Percentiles rank a stretch among this genome's conserved stretches.
Conservation (phyloP, 2,888 invertebrate genomes). For the Halocaridina rubra region DNA sequence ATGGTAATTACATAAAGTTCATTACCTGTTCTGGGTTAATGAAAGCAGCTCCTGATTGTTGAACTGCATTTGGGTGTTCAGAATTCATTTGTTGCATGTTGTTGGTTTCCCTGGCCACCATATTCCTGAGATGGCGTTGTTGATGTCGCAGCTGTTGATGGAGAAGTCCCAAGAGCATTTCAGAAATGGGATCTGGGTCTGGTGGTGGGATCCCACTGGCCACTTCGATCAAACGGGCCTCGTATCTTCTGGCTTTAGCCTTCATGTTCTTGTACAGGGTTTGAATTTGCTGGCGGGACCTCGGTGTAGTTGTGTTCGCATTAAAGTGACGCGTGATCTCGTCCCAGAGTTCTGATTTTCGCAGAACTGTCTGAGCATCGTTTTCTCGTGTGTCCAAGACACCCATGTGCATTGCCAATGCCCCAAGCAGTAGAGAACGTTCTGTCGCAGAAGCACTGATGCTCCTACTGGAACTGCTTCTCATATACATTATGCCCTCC, state of each 20-base stretch:
- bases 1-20: neutral
- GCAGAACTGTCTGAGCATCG: slow-evolving; percentile 49
- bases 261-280: slow-evolving; percentile 63
- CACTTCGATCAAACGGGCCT: slow-evolving; percentile 29
- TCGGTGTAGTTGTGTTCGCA: slow-evolving; percentile 16
- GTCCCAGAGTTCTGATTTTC: slow-evolving; percentile 50
- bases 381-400: slow-evolving; percentile 54
- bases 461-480: slow-evolving; percentile 30
- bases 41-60: neutral
- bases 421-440: slow-evolving; percentile 43
- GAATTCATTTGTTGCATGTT: neutral
- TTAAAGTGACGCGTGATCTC: slow-evolving; percentile 56
- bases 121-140: slow-evolving; percentile 13
- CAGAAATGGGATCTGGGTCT: slow-evolving; percentile 58
- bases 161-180: slow-evolving; percentile 47
- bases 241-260: slow-evolving; percentile 48
- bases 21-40: slow-evolving; percentile 38
- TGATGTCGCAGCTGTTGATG: slow-evolving; percentile 42
- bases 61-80: neutral
- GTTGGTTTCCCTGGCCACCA: neutral
- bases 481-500: neutral
- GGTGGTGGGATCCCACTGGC: slow-evolving; percentile 33
- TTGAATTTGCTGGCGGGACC: slow-evolving; percentile 55
- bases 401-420: slow-evolving; percentile 46
- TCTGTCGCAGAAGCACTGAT: slow-evolving; percentile 56